Evolutionary conservation across 92 coral and sea anemone genomes (phyloP).

Genomic region (Porites rus): DNA sequence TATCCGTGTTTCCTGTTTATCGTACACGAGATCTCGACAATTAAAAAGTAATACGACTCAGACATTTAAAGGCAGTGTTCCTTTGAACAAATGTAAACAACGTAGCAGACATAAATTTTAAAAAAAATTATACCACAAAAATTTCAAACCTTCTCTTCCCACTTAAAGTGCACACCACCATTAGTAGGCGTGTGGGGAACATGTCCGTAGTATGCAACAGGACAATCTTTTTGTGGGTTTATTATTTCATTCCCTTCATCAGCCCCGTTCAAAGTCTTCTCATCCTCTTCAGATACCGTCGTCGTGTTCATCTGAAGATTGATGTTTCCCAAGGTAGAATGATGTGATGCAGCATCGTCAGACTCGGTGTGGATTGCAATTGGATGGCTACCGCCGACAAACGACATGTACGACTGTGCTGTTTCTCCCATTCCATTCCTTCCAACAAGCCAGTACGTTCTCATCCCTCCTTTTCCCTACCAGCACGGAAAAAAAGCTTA

Average conservation of each 20-base stretch:
- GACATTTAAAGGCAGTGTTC: no score
- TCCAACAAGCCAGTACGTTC: slow-evolving; percentile 87
- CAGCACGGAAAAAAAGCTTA: neutral
- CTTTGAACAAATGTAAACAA: no score
- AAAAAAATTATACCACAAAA: neutral
- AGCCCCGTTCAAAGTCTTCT: neutral
- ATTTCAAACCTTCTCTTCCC: slow-evolving; percentile 43
- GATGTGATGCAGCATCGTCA: neutral
- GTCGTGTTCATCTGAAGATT: neutral
- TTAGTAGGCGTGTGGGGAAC: slow-evolving; percentile 68
- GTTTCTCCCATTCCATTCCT: slow-evolving; percentile 27
- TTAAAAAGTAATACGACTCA: no score
- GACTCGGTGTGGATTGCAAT: slow-evolving; percentile 1
- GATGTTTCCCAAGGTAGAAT: neutral
- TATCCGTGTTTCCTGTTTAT: no score
- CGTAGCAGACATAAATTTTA: no score
- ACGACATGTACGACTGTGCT: slow-evolving; percentile 17
- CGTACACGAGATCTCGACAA: no score
- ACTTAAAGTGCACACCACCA: slow-evolving; percentile 29
- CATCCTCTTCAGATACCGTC: neutral
- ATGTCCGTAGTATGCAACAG: slow-evolving; percentile 85
- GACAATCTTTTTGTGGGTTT: slow-evolving; percentile 25
- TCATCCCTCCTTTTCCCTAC: slow-evolving; percentile 94
- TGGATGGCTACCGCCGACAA: slow-evolving; percentile 34
- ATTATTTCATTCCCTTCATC: slow-evolving; percentile 10